Conservation (phyloP, 1,140 invertebrate species). For the Drosophila pectinifera region DNA sequence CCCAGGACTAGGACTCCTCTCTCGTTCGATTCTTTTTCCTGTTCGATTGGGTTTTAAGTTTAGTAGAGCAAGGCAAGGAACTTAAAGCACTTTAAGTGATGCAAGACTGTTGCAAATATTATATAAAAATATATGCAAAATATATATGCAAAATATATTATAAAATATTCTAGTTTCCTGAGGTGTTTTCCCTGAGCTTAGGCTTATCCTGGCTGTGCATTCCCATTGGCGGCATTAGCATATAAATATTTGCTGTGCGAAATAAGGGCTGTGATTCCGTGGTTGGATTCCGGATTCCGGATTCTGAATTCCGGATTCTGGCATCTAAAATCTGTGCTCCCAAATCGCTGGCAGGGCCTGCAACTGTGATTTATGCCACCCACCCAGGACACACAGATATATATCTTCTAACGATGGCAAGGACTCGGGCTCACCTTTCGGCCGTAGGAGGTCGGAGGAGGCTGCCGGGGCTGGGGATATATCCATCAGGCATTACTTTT, state of each 20-base stretch:
- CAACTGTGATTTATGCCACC: conserved; percentile 54
- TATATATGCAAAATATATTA: too few relatives aligned
- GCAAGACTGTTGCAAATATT: neutral
- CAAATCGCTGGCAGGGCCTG: conserved; percentile 23
- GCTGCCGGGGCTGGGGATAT: conserved; percentile 17
- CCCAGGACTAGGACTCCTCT: neutral
- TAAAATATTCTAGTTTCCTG: neutral
- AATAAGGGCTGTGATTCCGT: conserved; percentile 44
- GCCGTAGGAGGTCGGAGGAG: neutral
- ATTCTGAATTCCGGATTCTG: conserved; percentile 3
- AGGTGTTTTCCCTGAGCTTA: conserved; percentile 4
- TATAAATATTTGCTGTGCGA: conserved; percentile 35
- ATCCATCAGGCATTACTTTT: conserved; percentile 65
- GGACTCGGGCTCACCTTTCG: conserved; percentile 49
- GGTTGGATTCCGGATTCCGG: conserved; percentile 7
- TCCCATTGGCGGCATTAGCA: conserved; percentile 43
- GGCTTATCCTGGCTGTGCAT: neutral
- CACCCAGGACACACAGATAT: conserved; percentile 19
- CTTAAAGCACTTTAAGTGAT: too few relatives aligned
- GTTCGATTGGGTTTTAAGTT: neutral
- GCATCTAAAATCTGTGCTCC: conserved; percentile 23
- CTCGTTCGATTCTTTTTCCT: neutral
- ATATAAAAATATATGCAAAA: too few relatives aligned
- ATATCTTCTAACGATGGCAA: conserved; percentile 46
- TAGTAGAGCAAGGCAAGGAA: neutral